Percentiles rank a stretch among this genome's conserved stretches.
phyloP scores from a whole-genome alignment of 2,888 invertebrate species.

The Catocala nupta region DNA sequence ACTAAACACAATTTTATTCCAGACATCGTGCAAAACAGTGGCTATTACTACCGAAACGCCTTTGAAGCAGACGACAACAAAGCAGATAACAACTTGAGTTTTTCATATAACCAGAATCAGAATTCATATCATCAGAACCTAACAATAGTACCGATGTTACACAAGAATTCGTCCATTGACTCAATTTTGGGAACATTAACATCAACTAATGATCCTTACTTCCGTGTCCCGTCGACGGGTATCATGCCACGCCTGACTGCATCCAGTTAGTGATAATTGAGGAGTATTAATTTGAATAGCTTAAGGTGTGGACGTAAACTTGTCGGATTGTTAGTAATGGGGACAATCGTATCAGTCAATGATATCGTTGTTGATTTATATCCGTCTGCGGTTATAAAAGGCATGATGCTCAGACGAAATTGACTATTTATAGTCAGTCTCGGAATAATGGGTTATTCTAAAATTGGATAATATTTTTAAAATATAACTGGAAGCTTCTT shows the following conservation, averaged over 20 bases:
- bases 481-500: too few relatives aligned
- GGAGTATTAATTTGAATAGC: constrained; percentile 42
- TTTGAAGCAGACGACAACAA: too few relatives aligned
- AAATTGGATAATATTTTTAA: too few relatives aligned
- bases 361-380: background rate
- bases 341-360: constrained; percentile 8
- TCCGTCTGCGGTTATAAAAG: constrained; percentile 2
- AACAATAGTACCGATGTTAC: constrained; percentile 26
- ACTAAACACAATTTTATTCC: too few relatives aligned
- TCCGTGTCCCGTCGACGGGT: constrained; percentile 37
- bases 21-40: too few relatives aligned
- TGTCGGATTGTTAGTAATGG: constrained; percentile 13
- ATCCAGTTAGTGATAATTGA: constrained; percentile 42
- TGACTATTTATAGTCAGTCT: background rate
- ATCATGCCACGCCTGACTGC: constrained; percentile 24
- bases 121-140: too few relatives aligned
- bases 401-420: background rate
- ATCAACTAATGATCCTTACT: constrained; percentile 50
- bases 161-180: constrained; percentile 36
- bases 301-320: constrained; percentile 25
- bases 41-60: too few relatives aligned
- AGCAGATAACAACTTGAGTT: too few relatives aligned
- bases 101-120: too few relatives aligned
- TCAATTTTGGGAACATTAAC: constrained; percentile 41
- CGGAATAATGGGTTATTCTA: background rate